Evolutionary conservation across 30 jellyfish, hydroid and myxozoan genomes (phyloP), one percentile per base, ranked within the genome.

Genomic region (Aurelia sp.): DNA sequence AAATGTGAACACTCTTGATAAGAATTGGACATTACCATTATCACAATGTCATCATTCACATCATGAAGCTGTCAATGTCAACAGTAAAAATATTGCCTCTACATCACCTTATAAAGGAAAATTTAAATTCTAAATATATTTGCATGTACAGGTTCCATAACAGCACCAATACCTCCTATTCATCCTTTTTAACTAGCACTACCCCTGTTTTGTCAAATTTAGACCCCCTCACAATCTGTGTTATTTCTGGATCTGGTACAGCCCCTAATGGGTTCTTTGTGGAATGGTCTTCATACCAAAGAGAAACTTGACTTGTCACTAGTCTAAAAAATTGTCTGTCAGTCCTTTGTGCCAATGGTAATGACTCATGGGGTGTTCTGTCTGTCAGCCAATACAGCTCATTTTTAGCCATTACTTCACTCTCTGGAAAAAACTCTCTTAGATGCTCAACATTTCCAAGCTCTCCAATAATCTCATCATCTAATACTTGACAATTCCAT

Each of bases 231-330:
- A 89, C 97, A 64, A 89, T 82, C 27, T 76, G 83, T 11, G 97
- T 89, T 7, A 71, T 81, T 13, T 63, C 57, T 35, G 91, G 90
- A 74, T 89, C 94, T 20, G 97, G 97, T 10, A 82, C 94, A 65
- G 82, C 94, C 17, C 97, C 97, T 10, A 73, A 31, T 18, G 97
- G 97, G 55, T 89, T 89, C 59, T 67, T 68, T 8, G 97, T 89
- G 27, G 97, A 89, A 69, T 89, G 97, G 16, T 89, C 97, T 74
- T 81, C 97, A 81, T 31, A 89, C 97, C 97, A 89, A 15, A 89
- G 16, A 31, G 97, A 89, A 11, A 89, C 97, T 22, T 89, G 78
- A 59, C 91, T 76, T 73, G 97, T 89, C 3, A 89, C 97, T 3
- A 89, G 57, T 5, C 97, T 86, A 67, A 89, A 57, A 74, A n/a